Evolutionary conservation across 64 coral and sea anemone genomes (phyloP), one percentile per base, ranked within the genome.

Genomic region (Orbicella faveolata): DNA sequence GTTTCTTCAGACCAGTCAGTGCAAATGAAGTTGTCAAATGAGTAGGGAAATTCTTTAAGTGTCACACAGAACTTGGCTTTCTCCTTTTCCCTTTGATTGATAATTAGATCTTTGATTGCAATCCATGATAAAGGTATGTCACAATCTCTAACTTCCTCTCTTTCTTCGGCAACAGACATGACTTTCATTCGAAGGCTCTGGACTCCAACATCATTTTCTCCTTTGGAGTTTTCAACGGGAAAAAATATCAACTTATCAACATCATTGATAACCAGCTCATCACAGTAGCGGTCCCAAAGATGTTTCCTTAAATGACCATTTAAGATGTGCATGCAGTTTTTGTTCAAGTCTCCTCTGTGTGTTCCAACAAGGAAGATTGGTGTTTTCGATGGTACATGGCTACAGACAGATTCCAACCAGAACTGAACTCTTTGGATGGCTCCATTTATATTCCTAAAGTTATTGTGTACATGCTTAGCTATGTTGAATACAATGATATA

Each of bases 301-400:
- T 68, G 52, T 79, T 89, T 6, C 63, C 14, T 52, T 21, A 94
- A 34, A 69, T 79, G 70, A 25, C 34, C 18, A 79, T 90, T 54
- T 7, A 94, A 41, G 6, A 78, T 16, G 44, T 74, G 80, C 2
- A 89, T 21, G 37, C 30, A 10, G 1, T 75, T 77, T 20, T 74
- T 62, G 26, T 74, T 20, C 53, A 79, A 63, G 25, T 23, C 73
- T 51, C 87, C 93, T 39, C 65, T 87, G 81, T 94, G 93, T 48
- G 93, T 94, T 2, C 93, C 93, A 94, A 94, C 88, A 78, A 94
- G 75, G 37, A 94, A 74, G 17, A 94, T 87, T 36, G 75, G 91
- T 68, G 91, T 65, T 35, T 25, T 75, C 14, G 16, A 52, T 25
- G 86, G 86, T 52, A 89, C 78, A 83, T 83, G 78, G 76, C 84